phyloP scores from a whole-genome alignment of 2,797 vertebrate species.

The Gobionotothen gibberifrons region DNA sequence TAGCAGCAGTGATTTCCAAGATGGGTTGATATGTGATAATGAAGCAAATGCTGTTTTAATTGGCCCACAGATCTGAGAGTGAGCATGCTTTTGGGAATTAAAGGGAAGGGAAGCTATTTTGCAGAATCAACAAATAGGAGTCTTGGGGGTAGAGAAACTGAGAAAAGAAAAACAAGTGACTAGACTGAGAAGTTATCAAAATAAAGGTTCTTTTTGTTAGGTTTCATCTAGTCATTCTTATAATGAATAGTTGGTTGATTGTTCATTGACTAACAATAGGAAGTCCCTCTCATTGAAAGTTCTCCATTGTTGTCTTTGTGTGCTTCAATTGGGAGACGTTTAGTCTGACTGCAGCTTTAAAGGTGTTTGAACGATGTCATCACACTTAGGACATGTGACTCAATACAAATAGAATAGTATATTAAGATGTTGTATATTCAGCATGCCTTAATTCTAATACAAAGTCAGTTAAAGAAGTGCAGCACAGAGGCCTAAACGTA shows the following conservation, averaged over 20 bases:
- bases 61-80: slow-evolving; percentile 11
- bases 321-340: slow-evolving; percentile 29
- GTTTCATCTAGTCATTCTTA: slow-evolving; percentile 45
- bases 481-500: background rate
- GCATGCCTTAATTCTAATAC: background rate
- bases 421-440: background rate
- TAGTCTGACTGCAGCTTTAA: slow-evolving; percentile 15
- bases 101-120: background rate
- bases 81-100: slow-evolving; percentile 1
- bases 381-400: background rate
- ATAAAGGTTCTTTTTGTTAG: slow-evolving; percentile 37
- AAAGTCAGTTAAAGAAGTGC: background rate
- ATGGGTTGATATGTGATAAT: slow-evolving; percentile 13
- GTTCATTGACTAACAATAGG: slow-evolving; percentile 57
- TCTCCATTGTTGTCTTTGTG: slow-evolving; percentile 61
- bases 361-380: slow-evolving; percentile 17
- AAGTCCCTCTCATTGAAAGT: slow-evolving; percentile 32
- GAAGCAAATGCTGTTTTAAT: slow-evolving; percentile 32
- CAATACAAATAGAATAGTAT: background rate
- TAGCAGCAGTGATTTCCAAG: slow-evolving; percentile 34
- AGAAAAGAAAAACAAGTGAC: background rate
- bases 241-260: slow-evolving; percentile 45
- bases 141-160: background rate
- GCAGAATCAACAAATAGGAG: background rate
- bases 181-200: slow-evolving; percentile 6